Conservation (phyloP, 2,113 vertebrate species). For the Glaucidium brasilianum region DNA sequence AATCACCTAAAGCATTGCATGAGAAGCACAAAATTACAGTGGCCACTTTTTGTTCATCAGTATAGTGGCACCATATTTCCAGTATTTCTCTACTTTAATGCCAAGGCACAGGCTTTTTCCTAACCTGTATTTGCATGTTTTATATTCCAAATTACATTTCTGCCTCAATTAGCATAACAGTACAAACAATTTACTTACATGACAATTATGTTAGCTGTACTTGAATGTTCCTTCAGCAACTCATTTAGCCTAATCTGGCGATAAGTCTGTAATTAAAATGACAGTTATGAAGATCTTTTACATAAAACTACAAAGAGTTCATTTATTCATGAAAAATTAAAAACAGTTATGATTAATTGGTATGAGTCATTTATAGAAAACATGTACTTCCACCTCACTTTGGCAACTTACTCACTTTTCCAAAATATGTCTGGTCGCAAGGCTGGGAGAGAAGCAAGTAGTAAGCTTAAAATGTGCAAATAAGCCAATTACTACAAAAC, state of each 20-base stretch:
- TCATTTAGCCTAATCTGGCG: slow-evolving; percentile 96
- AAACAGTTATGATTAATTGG: background rate
- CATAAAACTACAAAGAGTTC: background rate
- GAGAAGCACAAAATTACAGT: background rate
- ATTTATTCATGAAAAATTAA: background rate
- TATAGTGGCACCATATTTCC: background rate
- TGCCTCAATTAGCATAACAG: background rate
- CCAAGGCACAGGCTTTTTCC: background rate
- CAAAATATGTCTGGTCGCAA: background rate
- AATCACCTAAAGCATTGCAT: background rate
- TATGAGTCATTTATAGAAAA: background rate
- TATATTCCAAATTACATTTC: background rate
- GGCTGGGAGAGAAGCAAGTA: background rate
- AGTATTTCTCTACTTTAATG: background rate
- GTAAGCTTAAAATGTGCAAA: background rate
- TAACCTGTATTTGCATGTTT: background rate
- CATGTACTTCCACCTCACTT: background rate
- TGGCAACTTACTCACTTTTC: background rate
- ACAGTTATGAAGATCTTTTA: background rate
- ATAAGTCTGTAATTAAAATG: slow-evolving; percentile 79
- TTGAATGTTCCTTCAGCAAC: slow-evolving; percentile 93
- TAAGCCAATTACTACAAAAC: background rate
- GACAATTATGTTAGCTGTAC: slow-evolving; percentile 92
- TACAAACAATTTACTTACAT: slow-evolving; percentile 83
- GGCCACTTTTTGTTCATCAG: background rate